These are phyloP conservation scores for Lathronympha strigana DNA, from an alignment of 2,888 invertebrate genomes.

Conservation along the genomic window DNA sequence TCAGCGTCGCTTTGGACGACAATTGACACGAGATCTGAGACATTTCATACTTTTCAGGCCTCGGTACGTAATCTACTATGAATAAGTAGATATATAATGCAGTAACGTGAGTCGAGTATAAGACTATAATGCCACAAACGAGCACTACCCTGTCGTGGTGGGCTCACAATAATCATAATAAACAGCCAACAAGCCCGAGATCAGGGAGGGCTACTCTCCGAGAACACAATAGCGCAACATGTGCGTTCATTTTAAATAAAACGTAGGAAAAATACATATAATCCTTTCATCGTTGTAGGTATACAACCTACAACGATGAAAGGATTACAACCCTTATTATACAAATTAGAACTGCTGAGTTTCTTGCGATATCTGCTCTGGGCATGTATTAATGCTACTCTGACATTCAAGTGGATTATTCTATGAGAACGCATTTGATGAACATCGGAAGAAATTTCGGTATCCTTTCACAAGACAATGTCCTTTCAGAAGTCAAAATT, in stretches of 20 bases:
- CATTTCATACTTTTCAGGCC: too few relatives aligned
- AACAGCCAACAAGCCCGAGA: constrained; percentile 43
- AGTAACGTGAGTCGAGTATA: constrained; percentile 18
- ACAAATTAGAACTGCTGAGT: neutral
- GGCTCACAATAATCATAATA: constrained; percentile 45
- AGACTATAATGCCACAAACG: constrained; percentile 22
- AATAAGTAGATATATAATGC: constrained; percentile 4
- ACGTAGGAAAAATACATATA: constrained; percentile 12
- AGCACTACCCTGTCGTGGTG: constrained; percentile 37
- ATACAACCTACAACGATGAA: too few relatives aligned
- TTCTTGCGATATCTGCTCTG: neutral
- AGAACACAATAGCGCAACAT: constrained; percentile 31
- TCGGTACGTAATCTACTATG: too few relatives aligned
- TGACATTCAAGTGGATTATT: too few relatives aligned
- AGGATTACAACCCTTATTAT: too few relatives aligned
- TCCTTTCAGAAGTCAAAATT: too few relatives aligned
- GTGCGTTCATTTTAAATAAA: constrained; percentile 35
- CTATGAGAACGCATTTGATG: too few relatives aligned
- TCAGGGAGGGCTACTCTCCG: constrained; percentile 40
- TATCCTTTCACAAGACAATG: too few relatives aligned
- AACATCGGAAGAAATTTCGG: too few relatives aligned
- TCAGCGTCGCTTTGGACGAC: too few relatives aligned
- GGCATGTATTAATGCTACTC: neutral
- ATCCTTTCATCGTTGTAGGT: neutral
- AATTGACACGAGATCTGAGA: too few relatives aligned